A percentile compares a stretch with the other conserved stretches of the same genome.
Evolutionary conservation across 1,140 invertebrate genomes (phyloP).

Genomic region (Drosophila orena): DNA sequence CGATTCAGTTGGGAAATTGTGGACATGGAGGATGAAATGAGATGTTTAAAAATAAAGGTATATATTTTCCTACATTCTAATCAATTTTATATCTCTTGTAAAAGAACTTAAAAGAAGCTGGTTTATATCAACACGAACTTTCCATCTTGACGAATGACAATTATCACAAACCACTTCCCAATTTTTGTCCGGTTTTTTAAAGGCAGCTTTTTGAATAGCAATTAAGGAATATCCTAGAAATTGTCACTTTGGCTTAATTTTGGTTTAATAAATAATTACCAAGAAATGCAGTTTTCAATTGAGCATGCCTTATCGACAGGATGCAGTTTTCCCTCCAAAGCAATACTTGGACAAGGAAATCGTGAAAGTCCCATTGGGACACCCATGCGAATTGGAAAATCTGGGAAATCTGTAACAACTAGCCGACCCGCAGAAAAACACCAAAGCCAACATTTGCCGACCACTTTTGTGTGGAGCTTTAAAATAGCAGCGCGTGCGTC

Average conservation of each 20-base stretch:
- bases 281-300: conserved; percentile 7
- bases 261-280: conserved; percentile 7
- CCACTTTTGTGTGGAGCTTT: conserved; percentile 36
- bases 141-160: conserved; percentile 1
- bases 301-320: conserved; percentile 31
- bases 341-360: conserved; percentile 55
- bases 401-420: conserved; percentile 62
- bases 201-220: not conserved
- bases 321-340: conserved; percentile 16
- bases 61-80: no score
- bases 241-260: conserved; percentile 4
- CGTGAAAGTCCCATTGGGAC: conserved; percentile 63
- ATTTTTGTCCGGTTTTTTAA: not conserved
- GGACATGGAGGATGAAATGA: not conserved
- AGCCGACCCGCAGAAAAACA: conserved; percentile 34
- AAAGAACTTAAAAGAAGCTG: no score
- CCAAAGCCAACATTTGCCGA: conserved; percentile 43
- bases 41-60: no score
- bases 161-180: not conserved
- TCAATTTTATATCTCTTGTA: no score
- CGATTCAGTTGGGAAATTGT: not conserved
- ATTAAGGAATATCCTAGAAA: not conserved
- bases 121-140: conserved; percentile 4
- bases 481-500: conserved; percentile 42
- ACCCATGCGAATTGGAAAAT: conserved; percentile 32